Evolutionary conservation across 1,140 invertebrate genomes (phyloP), one percentile per base, ranked within the genome.

Genomic region (Agrilus planipennis): DNA sequence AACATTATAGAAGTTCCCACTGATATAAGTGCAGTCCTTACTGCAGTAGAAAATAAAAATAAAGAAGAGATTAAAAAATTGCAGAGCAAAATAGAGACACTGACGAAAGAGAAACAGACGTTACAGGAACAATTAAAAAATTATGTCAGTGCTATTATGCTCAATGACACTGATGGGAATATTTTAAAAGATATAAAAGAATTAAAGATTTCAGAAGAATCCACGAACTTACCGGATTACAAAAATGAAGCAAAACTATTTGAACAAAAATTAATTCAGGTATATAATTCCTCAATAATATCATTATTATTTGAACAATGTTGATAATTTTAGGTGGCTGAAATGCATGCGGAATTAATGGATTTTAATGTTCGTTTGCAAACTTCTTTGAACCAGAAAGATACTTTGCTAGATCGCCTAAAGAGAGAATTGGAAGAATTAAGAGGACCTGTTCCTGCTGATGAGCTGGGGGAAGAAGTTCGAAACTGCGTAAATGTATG

Each of bases 311-410:
- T 44, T 39, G 17, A 12, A 37, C 10, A 25, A 2, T 21, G 17
- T 12, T 27, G 14, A n/a, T 43, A 39, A 31, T 42, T 42, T 16
- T 51, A 84, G 79, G 88, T 94, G 1, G 89, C 90, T 10, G 88
- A 94, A 68, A 94, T 94, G 90, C 89, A 93, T 60, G 89, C 87
- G 1, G 90, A 94, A 62, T 62, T 94, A 14, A 90, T 94, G 82
- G 89, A 94, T 64, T 89, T 93, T 52, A 94, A 93, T 69, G 79
- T 72, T 14, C 58, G 68, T 52, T 51, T 74, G 41, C 71, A 73
- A 52, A 58, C 63, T 37, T 55, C 61, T 3, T 49, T 71, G 12
- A 61, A 62, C 49, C 60, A 67, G 21, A 75, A 82, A 48, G 84
- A 89, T 52, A 62, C 63, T 36, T 63, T 76, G 23, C 63, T 87